Evolutionary conservation across 2,888 invertebrate species (phyloP).

Genomic region (Ellobium chinense): DNA sequence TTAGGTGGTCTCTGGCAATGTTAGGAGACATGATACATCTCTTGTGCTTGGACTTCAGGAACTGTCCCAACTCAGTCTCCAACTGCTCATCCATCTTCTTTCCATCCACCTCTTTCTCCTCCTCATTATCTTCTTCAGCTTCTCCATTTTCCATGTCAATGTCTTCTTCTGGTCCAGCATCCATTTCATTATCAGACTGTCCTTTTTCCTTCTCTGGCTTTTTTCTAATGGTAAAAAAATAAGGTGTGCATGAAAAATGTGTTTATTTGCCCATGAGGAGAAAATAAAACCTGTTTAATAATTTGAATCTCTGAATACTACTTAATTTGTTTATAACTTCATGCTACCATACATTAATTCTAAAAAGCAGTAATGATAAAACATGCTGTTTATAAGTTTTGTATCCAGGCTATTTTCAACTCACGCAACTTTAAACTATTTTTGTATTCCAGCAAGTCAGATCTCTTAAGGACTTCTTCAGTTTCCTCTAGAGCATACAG

Average conservation of each 20-base stretch:
- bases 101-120: constrained; percentile 39
- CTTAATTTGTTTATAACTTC: too few relatives aligned
- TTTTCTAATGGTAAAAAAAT: not conserved
- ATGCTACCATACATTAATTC: too few relatives aligned
- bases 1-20: constrained; percentile 39
- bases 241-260: not conserved
- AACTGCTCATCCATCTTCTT: constrained; percentile 56
- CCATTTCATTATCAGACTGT: constrained; percentile 2
- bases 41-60: constrained; percentile 37
- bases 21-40: constrained; percentile 40
- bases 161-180: constrained; percentile 24
- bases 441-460: too few relatives aligned
- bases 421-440: too few relatives aligned
- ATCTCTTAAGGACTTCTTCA: too few relatives aligned
- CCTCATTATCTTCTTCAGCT: constrained; percentile 41
- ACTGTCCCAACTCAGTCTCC: constrained; percentile 43
- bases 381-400: too few relatives aligned
- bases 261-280: too few relatives aligned
- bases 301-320: too few relatives aligned
- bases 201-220: not conserved
- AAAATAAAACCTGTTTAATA: too few relatives aligned
- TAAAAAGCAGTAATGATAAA: too few relatives aligned
- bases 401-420: too few relatives aligned
- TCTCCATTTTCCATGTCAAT: constrained; percentile 38
- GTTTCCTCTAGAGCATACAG: too few relatives aligned